Evolutionary conservation across 2,888 invertebrate species (phyloP).

Genomic region (Peribatodes rhomboidaria): DNA sequence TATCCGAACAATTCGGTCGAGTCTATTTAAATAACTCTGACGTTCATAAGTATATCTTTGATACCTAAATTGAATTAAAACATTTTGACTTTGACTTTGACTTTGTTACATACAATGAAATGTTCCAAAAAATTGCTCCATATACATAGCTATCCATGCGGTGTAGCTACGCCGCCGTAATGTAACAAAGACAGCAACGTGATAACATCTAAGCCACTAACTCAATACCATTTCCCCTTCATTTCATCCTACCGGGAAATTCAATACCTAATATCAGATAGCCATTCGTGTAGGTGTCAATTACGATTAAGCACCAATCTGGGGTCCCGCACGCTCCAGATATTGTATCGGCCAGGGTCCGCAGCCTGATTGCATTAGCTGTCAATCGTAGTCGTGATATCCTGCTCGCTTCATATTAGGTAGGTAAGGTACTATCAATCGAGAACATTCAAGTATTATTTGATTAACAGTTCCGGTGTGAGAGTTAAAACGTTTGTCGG

Average conservation of each 20-base stretch:
- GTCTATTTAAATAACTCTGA: no score
- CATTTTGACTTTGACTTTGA: no score
- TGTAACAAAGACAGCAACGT: not conserved
- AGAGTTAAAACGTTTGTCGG: no score
- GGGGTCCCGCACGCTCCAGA: slow-evolving; percentile 34
- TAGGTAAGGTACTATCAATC: no score
- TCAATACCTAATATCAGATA: slow-evolving; percentile 45
- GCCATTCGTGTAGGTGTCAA: slow-evolving; percentile 49
- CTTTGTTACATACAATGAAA: no score
- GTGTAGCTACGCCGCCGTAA: not conserved
- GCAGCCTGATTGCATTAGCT: not conserved
- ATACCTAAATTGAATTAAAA: no score
- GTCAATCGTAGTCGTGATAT: not conserved
- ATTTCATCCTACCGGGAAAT: slow-evolving; percentile 30
- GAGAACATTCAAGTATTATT: no score
- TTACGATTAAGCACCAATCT: slow-evolving; percentile 49
- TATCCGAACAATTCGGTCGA: no score
- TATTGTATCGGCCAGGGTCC: slow-evolving; percentile 39
- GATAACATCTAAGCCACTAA: slow-evolving; percentile 23
- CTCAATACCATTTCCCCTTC: slow-evolving; percentile 37
- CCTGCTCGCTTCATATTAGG: not conserved
- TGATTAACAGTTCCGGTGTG: no score
- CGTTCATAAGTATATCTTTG: no score
- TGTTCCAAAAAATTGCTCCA: no score
- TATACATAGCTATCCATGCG: no score